These are phyloP conservation scores for Pomacea maculata DNA, from an alignment of 1,140 invertebrate species.

Conservation along the genomic window DNA sequence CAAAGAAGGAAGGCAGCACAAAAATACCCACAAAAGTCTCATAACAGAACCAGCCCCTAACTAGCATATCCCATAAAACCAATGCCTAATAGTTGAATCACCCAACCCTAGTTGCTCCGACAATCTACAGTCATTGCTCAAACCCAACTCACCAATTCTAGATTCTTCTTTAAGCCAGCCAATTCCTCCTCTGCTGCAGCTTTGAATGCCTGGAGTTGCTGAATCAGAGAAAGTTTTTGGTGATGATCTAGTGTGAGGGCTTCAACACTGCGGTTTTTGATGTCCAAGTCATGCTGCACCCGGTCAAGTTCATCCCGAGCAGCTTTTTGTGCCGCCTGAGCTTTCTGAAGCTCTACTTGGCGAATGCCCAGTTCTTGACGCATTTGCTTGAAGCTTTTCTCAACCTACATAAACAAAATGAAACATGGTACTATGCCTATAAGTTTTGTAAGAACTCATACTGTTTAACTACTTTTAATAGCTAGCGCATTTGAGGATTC, in stretches of 20 bases:
- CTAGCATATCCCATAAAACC: too few species aligned
- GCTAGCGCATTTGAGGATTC: too few species aligned
- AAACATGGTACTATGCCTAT: too few species aligned
- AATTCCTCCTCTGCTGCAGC: conserved; percentile 43
- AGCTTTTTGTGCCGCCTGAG: conserved; percentile 35
- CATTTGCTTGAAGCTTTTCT: conserved; percentile 66
- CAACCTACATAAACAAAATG: conserved; percentile 39
- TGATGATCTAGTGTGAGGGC: conserved; percentile 37
- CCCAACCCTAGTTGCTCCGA: too few species aligned
- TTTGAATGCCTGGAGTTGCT: conserved; percentile 47
- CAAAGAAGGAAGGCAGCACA: too few species aligned
- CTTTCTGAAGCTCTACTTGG: conserved; percentile 43
- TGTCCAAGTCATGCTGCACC: conserved; percentile 43
- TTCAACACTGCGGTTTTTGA: conserved; percentile 48
- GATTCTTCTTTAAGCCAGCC: conserved; percentile 11
- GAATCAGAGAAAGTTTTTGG: conserved; percentile 38
- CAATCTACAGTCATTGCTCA: too few species aligned
- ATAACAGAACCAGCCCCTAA: too few species aligned
- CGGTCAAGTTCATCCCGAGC: conserved; percentile 40
- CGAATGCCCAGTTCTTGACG: conserved; percentile 62
- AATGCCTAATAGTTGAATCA: too few species aligned
- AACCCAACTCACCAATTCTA: conserved; percentile 22
- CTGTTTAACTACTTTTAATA: too few species aligned
- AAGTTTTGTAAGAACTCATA: too few species aligned
- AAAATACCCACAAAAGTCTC: too few species aligned